Conservation (phyloP, 2,797 vertebrate species). For the Rhadinocentrus ornatus region DNA sequence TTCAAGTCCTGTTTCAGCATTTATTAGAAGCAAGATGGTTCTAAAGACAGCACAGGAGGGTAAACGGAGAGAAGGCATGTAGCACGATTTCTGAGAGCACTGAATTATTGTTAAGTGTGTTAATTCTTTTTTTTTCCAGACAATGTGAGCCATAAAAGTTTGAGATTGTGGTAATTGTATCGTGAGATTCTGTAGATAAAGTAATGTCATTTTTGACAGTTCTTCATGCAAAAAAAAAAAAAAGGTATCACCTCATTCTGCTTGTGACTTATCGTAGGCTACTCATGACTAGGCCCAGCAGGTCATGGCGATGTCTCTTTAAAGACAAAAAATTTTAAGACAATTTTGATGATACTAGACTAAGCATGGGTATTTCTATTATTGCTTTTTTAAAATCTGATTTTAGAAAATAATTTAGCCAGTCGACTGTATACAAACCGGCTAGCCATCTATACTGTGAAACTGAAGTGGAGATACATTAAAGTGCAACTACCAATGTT, state of each 20-base stretch:
- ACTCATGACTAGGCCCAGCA: neutral
- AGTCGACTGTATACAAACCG: neutral
- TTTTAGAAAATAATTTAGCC: too few relatives aligned
- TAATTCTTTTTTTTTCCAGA: neutral
- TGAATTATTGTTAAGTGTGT: neutral
- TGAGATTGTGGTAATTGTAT: neutral
- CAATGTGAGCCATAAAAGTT: neutral
- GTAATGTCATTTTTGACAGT: neutral
- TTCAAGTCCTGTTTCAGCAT: constrained; percentile 53
- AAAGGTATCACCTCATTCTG: too few relatives aligned
- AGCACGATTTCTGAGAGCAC: neutral
- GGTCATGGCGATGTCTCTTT: neutral
- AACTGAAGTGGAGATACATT: too few relatives aligned
- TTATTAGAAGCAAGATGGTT: constrained; percentile 18
- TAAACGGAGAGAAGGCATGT: neutral
- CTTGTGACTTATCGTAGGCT: too few relatives aligned
- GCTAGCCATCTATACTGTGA: too few relatives aligned
- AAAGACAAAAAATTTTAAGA: neutral
- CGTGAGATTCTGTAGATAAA: neutral
- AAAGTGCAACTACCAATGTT: too few relatives aligned
- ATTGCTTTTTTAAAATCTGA: neutral
- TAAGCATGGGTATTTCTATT: neutral
- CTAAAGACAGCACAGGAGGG: constrained; percentile 20
- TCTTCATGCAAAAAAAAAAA: too few relatives aligned
- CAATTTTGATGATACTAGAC: neutral